Percentiles rank a stretch among this genome's conserved stretches.
Evolutionary conservation across 37 sponge, comb jelly and placozoan genomes (phyloP).

Genomic region (Beroe ovata): DNA sequence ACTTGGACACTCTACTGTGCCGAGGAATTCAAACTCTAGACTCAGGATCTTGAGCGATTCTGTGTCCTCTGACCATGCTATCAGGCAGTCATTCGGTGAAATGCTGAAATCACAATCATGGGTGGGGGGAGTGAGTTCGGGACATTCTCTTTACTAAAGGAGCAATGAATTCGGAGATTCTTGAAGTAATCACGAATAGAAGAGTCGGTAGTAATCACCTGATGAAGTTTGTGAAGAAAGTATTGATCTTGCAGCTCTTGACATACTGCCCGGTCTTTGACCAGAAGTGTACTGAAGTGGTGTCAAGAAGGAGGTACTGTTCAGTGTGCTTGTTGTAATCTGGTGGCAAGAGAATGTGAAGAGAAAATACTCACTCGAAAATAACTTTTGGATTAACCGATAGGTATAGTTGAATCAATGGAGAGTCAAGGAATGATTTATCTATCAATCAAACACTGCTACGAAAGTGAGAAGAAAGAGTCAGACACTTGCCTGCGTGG

Average conservation of each 20-base stretch:
- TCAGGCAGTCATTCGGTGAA: constrained; percentile 42
- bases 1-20: constrained; percentile 27
- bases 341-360: too few species aligned
- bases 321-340: constrained; percentile 64
- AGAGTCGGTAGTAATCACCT: constrained; percentile 24
- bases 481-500: constrained; percentile 48
- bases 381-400: too few species aligned
- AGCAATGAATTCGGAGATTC: too few species aligned
- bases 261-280: constrained; percentile 56
- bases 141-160: too few species aligned
- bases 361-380: too few species aligned
- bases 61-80: constrained; percentile 12
- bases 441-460: too few species aligned
- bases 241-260: constrained; percentile 67
- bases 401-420: too few species aligned
- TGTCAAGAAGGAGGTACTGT: constrained; percentile 53
- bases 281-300: constrained; percentile 63
- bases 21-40: constrained; percentile 42
- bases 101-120: constrained; percentile 25
- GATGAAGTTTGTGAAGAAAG: constrained; percentile 66
- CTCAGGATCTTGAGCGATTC: constrained; percentile 18
- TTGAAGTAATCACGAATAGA: too few species aligned
- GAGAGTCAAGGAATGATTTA: too few species aligned
- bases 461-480: too few species aligned
- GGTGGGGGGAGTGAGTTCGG: background rate